A percentile compares a stretch with the other conserved stretches of the same genome.
These are phyloP conservation scores for Phalacrocorax brasilianus DNA, from an alignment of 2,113 vertebrate genomes.

Conservation along the genomic window DNA sequence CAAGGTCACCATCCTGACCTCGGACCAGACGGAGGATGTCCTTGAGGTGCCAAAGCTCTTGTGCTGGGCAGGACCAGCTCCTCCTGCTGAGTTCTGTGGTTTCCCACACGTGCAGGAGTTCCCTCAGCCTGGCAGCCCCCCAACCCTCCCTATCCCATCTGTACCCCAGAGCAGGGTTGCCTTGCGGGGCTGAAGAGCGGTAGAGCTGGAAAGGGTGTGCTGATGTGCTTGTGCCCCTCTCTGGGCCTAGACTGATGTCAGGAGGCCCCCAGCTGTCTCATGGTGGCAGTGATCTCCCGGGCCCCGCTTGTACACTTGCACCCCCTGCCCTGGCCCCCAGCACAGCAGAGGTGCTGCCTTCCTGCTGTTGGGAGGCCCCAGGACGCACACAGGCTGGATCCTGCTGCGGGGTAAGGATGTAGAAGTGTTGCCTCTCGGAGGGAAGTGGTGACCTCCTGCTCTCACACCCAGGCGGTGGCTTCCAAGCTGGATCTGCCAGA, in stretches of 20 bases:
- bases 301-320: background rate
- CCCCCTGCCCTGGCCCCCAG: background rate
- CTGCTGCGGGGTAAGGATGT: fast-evolving
- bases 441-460: background rate
- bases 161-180: background rate
- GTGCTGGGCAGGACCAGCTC: background rate
- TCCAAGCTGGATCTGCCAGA: conserved; percentile 93
- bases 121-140: background rate
- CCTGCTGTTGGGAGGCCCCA: background rate
- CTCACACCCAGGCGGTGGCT: conserved; percentile 84
- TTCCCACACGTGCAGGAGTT: fast-evolving
- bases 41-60: conserved; percentile 82
- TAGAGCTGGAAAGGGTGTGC: background rate
- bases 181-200: background rate
- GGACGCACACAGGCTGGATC: fast-evolving
- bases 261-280: background rate
- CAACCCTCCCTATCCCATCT: background rate
- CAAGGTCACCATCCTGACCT: conserved; percentile 88
- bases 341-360: background rate
- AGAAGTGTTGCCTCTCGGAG: background rate
- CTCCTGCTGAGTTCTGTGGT: background rate
- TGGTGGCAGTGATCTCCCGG: background rate
- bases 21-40: conserved; percentile 96
- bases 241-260: fast-evolving
- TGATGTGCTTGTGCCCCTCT: background rate